These are phyloP conservation scores for Megaustenia siamemsis DNA, from an alignment of 2,888 invertebrate species.

Conservation along the genomic window DNA sequence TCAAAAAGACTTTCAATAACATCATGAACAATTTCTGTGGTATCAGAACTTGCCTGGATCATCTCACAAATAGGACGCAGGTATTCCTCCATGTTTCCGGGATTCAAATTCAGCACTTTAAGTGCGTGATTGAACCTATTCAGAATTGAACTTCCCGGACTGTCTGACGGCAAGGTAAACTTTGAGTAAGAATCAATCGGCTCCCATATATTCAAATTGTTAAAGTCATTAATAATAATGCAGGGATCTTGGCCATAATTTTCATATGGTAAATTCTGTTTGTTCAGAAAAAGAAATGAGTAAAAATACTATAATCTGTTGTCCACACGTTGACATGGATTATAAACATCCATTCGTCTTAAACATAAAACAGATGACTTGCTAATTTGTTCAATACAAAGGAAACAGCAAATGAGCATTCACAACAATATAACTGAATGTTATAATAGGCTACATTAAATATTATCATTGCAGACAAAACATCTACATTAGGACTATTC, in stretches of 20 bases:
- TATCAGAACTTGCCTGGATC: conserved; percentile 60
- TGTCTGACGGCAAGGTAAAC: not conserved
- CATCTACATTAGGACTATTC: too few relatives aligned
- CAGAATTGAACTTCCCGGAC: conserved; percentile 53
- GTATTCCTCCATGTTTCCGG: conserved; percentile 75
- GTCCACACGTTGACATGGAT: too few relatives aligned
- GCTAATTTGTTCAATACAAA: too few relatives aligned
- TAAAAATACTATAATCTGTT: too few relatives aligned
- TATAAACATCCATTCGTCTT: too few relatives aligned
- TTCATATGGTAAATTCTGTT: not conserved
- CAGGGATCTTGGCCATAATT: not conserved
- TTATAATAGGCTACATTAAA: too few relatives aligned
- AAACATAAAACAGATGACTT: too few relatives aligned
- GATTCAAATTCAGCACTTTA: conserved; percentile 73
- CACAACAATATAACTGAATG: too few relatives aligned
- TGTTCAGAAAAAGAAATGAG: not conserved
- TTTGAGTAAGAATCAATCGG: not conserved
- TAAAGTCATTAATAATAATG: conserved; percentile 14
- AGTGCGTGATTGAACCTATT: conserved; percentile 66
- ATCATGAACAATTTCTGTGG: conserved; percentile 61
- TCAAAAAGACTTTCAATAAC: conserved; percentile 72
- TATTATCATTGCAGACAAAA: too few relatives aligned
- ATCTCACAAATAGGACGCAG: conserved; percentile 72
- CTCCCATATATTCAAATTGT: conserved; percentile 20
- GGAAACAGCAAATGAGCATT: too few relatives aligned